Evolutionary conservation across 2,888 invertebrate genomes (phyloP), one percentile per base, ranked within the genome.

Genomic region (Tethea ocularis): DNA sequence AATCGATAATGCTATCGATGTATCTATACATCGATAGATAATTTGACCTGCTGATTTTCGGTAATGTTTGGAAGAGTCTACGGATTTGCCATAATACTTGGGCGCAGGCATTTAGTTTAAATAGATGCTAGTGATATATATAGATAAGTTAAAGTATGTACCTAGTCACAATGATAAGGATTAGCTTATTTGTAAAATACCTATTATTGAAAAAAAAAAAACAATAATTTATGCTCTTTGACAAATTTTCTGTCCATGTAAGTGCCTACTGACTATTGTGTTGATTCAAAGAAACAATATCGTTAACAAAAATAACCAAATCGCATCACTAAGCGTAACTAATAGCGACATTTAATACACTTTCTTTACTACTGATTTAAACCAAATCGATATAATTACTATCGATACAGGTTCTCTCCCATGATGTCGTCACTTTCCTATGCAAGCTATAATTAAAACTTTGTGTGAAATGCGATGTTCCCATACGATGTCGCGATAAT

Each of bases 401-500:
- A 29, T 26, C 11, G 26, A 22, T 22, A 54, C 33, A 33, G 13
- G 33, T 54, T 52, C 52, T 23, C 52, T 58, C 54, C 51, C 61
- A 60, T 63, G 62, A 57, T 52, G 41, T 57, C 64, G 56, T 63
- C 64, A 65, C 62, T 71, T 65, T 63, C 57, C 57, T 64, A 61
- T 58, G 63, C 68, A 57, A 20, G 58, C 72, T 54, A 75, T 74
- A 76, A 75, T 67, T 68, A 62, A 65, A 66, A 63, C 69, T 60
- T 74, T 75, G 74, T 76, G 75, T 74, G 79, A 75, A 72, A 62
- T 64, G 66, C 62, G 73, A 69, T 69, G 66, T 81, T 81, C 80
- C 74, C 82, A 81, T 69, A 67, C 73, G 81, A 81, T 81, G 80
- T 70, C 74, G 72, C 72, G 76, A 63, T 63, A 62, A 70, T 75